Evolutionary conservation across 2,113 vertebrate species (phyloP), one percentile per base, ranked within the genome.

Genomic region (Megaceryle maxima): DNA sequence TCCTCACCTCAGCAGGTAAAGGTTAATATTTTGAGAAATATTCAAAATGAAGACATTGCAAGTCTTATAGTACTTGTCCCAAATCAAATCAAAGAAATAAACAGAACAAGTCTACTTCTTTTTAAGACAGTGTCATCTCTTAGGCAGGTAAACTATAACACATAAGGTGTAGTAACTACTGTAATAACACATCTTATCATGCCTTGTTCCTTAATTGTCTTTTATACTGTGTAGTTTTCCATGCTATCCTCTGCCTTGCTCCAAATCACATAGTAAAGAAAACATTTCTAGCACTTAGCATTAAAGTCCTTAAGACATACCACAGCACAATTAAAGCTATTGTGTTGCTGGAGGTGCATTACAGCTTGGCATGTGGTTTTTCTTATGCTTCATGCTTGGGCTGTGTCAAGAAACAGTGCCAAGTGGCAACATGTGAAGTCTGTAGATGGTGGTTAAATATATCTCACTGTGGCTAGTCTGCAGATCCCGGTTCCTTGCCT

Each of bases 181-280:
- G 53, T 79, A 93, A 35, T 39, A 96, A 95, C 59, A 84, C 48
- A 88, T 46, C 29, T 22, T 97, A 88, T 92, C 70, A 63, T 88
- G 74, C 74, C 72, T 92, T 94, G 39, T 62, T 96, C 55, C 85
- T 92, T 97, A 97, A 72, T 93, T 94, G 92, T 93, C 87, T 97
- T 96, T 94, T 78, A 55, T 25, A 64, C 51, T 57, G 87, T 94
- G 91, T 80, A 94, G 89, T 88, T 96, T 97, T 97, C 93, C 90
- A 96, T 96, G 97, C 88, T 90, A 82, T 93, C 59, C 75, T 95
- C 80, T 97, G 63, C 68, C 64, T 87, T 89, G 46, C 62, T 97
- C 93, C 94, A 97, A 97, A 97, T 96, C 97, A 91, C 97, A 96
- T 13, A 91, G 66, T 95, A 95, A 95, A 94, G 75, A 93, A 97